Percentiles rank a stretch among this genome's conserved stretches.
Conservation (phyloP, 2,113 vertebrate species). For the Ochotona curzoniae region DNA sequence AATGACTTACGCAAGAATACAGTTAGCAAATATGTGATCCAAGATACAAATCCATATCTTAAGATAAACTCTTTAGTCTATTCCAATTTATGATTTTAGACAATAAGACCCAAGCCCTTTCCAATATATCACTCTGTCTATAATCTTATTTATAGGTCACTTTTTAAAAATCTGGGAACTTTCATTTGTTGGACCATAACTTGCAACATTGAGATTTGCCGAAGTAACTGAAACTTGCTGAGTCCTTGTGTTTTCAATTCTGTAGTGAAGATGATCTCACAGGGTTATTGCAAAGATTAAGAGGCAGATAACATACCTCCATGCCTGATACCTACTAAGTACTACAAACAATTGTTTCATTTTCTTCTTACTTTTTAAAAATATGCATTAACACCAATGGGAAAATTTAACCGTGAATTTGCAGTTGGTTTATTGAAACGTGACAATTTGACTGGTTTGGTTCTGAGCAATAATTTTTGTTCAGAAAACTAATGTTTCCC, state of each 20-base stretch:
- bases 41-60: background rate
- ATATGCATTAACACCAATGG: background rate
- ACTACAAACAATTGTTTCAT: background rate
- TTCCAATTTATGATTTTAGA: background rate
- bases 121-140: background rate
- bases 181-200: background rate
- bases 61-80: background rate
- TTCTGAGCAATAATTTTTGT: background rate
- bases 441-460: background rate
- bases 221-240: background rate
- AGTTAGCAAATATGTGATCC: background rate
- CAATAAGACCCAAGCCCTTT: background rate
- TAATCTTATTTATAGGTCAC: background rate
- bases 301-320: background rate
- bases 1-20: background rate
- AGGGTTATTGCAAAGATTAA: background rate
- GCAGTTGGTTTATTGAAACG: background rate
- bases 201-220: background rate
- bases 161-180: background rate
- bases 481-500: background rate
- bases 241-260: background rate
- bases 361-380: conserved; percentile 5
- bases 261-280: background rate
- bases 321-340: background rate
- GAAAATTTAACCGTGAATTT: background rate